Base-by-base conservation (phyloP, 1,140 invertebrate genomes). In the Caenorhabditis inopinata region DNA sequence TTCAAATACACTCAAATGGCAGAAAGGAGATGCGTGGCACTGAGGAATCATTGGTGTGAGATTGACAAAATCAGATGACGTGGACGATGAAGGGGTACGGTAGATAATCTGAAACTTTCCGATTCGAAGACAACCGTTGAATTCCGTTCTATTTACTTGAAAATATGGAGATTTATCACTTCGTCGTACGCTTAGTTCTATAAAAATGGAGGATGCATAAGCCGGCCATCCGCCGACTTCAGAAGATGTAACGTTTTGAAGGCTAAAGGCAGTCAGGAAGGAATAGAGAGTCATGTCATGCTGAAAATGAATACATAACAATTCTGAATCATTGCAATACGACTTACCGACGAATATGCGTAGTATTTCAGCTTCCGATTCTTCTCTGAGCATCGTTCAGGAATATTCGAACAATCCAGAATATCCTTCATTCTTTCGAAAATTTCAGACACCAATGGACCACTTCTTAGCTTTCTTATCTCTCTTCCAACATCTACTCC, bases 271-370 rank as follows among this genome's bases (percentile, higher is more conserved):
- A 38, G 29, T 68, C 0, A 68, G 58, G 14, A 68, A 18, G 11
- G 58, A 35, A 38, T 68, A 38, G 11, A 68, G 32, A 38, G 58
- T 68, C 58, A 68, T 68, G 58, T 68, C 58, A 11, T 68, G 58
- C 58, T 68, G 58, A 68, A 68, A 62, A 62, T 42, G 6, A 42
- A 42, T 5, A 42, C 38, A 14, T 42, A 14, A 5, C 38, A 7
- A 42, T 42, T 42, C 38, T 14, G 14, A 42, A 7, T 14, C 38
- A 7, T 42, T 42, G 5, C 38, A 38, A 11, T 32, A 3, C 42
- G 42, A 73, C 68, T 79, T 23, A 79, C 77, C 21, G 68, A 47
- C 6, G 77, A 79, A 73, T 79, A 79, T 46, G 38, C 77, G 35
- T 79, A 73, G 27, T 79, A 79, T 47, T 68, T 79, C 77, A 68